These are phyloP conservation scores for Axinella damicornis DNA, from an alignment of 37 sponge, comb jelly and placozoan species.

Conservation along the genomic window DNA sequence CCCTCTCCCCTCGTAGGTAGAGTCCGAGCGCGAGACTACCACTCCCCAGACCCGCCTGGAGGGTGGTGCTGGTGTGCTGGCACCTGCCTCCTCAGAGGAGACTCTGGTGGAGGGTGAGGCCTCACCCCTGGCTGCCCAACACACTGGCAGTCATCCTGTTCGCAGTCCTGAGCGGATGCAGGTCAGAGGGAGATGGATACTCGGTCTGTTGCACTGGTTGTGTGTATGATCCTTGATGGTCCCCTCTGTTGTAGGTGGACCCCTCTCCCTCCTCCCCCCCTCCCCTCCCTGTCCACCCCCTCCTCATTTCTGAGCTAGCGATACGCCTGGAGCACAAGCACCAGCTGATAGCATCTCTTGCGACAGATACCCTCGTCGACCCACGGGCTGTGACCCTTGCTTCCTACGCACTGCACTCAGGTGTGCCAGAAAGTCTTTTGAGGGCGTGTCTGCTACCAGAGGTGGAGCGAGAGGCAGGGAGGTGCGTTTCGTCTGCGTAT, in stretches of 20 bases:
- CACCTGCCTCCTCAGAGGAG: constrained; percentile 3
- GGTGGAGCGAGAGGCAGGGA: constrained; percentile 1
- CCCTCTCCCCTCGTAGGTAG: constrained; percentile 6
- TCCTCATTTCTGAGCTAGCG: constrained; percentile 5
- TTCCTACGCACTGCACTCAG: constrained; percentile 27
- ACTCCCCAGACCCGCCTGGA: neutral
- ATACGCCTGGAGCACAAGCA: constrained; percentile 4
- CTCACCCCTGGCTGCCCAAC: neutral
- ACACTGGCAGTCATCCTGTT: neutral
- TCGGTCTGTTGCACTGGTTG: too few relatives aligned
- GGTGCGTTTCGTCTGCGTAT: too few relatives aligned
- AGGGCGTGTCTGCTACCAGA: constrained; percentile 10
- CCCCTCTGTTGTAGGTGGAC: too few relatives aligned
- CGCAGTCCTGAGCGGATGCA: constrained; percentile 13
- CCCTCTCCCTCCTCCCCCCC: neutral
- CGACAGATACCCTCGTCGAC: neutral
- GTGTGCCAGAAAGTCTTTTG: neutral
- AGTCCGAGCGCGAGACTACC: neutral
- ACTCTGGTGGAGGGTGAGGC: neutral
- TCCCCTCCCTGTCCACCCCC: constrained; percentile 16
- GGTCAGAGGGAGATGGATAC: constrained; percentile 4
- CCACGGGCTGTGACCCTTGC: constrained; percentile 3
- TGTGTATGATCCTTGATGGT: too few relatives aligned
- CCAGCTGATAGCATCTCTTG: neutral
- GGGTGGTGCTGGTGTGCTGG: neutral